phyloP scores from a whole-genome alignment of 2,797 vertebrate genomes.

The Cottoperca gobio region DNA sequence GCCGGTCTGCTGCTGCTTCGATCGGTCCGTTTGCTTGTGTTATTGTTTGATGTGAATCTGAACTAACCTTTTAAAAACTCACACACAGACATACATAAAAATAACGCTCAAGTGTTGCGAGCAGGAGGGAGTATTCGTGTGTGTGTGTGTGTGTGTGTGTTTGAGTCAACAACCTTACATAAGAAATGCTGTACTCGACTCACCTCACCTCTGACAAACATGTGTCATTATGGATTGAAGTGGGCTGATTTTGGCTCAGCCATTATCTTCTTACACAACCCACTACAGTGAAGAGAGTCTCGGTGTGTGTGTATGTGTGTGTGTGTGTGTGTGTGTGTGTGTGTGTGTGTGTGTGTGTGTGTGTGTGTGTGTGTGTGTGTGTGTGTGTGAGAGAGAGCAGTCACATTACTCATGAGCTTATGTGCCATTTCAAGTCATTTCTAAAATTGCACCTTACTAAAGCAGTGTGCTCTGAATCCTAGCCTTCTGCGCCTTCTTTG shows the following conservation, averaged over 20 bases:
- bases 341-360: slow-evolving; percentile 27
- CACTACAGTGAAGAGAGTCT: slow-evolving; percentile 64
- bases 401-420: slow-evolving; percentile 53
- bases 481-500: slow-evolving; percentile 17
- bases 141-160: slow-evolving; percentile 19
- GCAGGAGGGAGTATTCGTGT: slow-evolving; percentile 4
- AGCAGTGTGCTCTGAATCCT: not conserved
- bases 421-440: slow-evolving; percentile 58
- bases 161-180: slow-evolving; percentile 49
- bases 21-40: too few relatives aligned
- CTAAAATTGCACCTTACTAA: slow-evolving; percentile 55
- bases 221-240: slow-evolving; percentile 65
- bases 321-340: slow-evolving; percentile 2
- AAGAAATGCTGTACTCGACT: slow-evolving; percentile 42
- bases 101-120: not conserved
- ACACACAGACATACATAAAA: too few relatives aligned
- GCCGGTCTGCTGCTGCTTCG: too few relatives aligned
- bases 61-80: too few relatives aligned
- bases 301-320: not conserved
- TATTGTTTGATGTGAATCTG: too few relatives aligned
- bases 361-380: slow-evolving; percentile 18
- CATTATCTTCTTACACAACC: slow-evolving; percentile 77
- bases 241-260: slow-evolving; percentile 71
- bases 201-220: slow-evolving; percentile 44
- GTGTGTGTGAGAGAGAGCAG: not conserved